Evolutionary conservation across 2,797 vertebrate genomes (phyloP).

Genomic region (Bucorvus abyssinicus): DNA sequence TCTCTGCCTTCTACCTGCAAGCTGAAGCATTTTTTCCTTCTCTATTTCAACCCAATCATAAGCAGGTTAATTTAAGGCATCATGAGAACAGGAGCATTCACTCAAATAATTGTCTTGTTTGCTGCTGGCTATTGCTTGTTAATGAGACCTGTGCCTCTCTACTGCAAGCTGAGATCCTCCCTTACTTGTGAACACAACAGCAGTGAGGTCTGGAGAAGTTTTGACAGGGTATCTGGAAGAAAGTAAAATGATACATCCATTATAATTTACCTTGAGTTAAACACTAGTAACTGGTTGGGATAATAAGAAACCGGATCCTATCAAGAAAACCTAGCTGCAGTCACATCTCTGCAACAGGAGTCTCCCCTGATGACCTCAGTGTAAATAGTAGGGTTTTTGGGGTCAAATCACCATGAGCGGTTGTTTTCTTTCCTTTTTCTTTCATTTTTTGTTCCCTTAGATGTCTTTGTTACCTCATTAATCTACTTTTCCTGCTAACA

Average conservation of each 20-base stretch:
- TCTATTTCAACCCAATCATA: not conserved
- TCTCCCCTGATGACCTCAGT: not conserved
- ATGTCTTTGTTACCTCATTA: not conserved
- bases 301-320: not conserved
- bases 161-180: not conserved
- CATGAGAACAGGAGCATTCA: not conserved
- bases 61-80: constrained; percentile 3
- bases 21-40: not conserved
- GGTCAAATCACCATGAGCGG: not conserved
- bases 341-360: not conserved
- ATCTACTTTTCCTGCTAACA: not conserved
- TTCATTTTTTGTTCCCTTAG: not conserved
- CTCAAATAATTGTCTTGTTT: not conserved
- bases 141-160: not conserved
- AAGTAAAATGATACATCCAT: not conserved
- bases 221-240: not conserved
- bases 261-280: not conserved
- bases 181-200: not conserved
- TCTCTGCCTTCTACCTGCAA: not conserved
- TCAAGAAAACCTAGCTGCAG: not conserved
- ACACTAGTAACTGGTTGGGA: not conserved
- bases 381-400: not conserved
- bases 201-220: not conserved
- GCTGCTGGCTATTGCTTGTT: not conserved
- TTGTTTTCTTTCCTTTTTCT: not conserved